Base-by-base conservation (phyloP, 30 jellyfish, hydroid and myxozoan genomes). In the Phacellophora camtschatica region DNA sequence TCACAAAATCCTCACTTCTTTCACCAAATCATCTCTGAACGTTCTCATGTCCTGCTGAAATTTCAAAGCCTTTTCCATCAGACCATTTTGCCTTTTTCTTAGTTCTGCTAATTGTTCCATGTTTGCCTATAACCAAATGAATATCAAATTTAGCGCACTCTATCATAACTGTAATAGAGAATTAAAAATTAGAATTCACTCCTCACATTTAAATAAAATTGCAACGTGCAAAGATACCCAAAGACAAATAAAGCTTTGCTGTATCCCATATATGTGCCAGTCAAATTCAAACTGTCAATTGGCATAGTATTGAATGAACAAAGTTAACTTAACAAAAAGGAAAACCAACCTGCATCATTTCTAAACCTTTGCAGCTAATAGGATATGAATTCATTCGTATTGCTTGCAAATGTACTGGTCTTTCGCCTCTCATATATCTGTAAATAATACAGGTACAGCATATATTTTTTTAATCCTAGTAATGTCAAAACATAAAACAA, bases 401-500 rank as follows among this genome's bases (percentile, higher is more conserved):
- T 0, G 54, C 15, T 30, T 36, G 84, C n/a, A n/a, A n/a, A n/a
- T n/a, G n/a, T 3, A 61, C 50, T 5, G 98, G 98, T 22, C 59
- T 85, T 35, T 92, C 98, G 2, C 98, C 98, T 73, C 88, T 88
- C 98, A 92, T 92, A 45, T 78, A 92, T 63, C 98, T 90, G 43
- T 1, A 64, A 75, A 50, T 46, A n/a, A n/a, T n/a, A n/a, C n/a
- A n/a, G n/a, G n/a, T n/a, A n/a, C n/a, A n/a, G n/a, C n/a, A n/a
- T n/a, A n/a, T n/a, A n/a, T n/a, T n/a, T n/a, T n/a, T n/a, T n/a
- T n/a, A n/a, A n/a, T n/a, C n/a, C n/a, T n/a, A n/a, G n/a, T n/a
- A n/a, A n/a, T n/a, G n/a, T n/a, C n/a, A n/a, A n/a, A n/a, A n/a
- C n/a, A n/a, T n/a, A n/a, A n/a, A n/a, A n/a, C n/a, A n/a, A n/a